Percentiles rank a stretch among this genome's conserved stretches.
Conservation (phyloP, 2,797 vertebrate genomes). For the Cuculus canorus region DNA sequence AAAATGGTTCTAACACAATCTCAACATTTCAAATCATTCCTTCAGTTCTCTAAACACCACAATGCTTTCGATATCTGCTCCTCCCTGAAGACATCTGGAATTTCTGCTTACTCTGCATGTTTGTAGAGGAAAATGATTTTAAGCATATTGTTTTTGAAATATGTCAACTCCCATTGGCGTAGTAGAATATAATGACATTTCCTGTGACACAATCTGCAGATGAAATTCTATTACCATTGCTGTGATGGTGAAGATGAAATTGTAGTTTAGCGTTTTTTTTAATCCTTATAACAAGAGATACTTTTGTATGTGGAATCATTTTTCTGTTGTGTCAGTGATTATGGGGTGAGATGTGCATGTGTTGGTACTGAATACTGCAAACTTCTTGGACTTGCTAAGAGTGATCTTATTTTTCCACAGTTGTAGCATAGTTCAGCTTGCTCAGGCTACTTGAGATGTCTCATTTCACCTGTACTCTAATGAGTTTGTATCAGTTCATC, state of each 20-base stretch:
- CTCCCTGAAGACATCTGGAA: background rate
- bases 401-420: background rate
- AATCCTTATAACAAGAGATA: background rate
- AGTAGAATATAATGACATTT: background rate
- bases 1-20: background rate
- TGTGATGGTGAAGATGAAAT: background rate
- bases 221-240: background rate
- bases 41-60: background rate
- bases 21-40: background rate
- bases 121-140: background rate
- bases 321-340: background rate
- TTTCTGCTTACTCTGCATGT: background rate
- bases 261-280: background rate
- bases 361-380: background rate
- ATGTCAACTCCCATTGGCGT: background rate
- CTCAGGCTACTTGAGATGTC: background rate
- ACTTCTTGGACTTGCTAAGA: background rate
- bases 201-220: background rate
- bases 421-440: background rate
- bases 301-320: background rate
- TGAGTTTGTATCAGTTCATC: background rate
- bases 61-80: background rate
- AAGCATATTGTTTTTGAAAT: constrained; percentile 33
- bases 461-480: background rate
- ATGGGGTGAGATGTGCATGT: background rate